Conservation (phyloP, 2,113 vertebrate genomes). For the Toxotes jaculatrix region DNA sequence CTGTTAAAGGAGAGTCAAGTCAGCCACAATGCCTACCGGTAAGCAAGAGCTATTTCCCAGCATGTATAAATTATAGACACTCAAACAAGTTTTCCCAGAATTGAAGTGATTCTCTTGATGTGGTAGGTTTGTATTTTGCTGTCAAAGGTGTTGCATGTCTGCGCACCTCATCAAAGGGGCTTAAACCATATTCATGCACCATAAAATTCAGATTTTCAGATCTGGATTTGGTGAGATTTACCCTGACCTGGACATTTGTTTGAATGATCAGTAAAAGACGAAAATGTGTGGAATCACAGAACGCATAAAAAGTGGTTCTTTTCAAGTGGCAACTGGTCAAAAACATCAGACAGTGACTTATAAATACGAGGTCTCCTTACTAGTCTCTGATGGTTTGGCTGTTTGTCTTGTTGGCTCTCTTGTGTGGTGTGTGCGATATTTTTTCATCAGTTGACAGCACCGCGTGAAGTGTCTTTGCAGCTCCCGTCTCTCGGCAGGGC, state of each 20-base stretch:
- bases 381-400: constrained; percentile 32
- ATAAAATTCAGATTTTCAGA: background rate
- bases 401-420: constrained; percentile 51
- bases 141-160: constrained; percentile 10
- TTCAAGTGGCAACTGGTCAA: constrained; percentile 47
- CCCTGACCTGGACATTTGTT: background rate
- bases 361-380: constrained; percentile 13
- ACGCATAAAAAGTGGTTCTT: background rate
- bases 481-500: constrained; percentile 26
- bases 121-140: background rate
- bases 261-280: background rate
- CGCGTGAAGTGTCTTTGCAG: constrained; percentile 56
- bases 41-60: constrained; percentile 47
- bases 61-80: constrained; percentile 13
- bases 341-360: constrained; percentile 33
- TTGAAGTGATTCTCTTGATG: constrained; percentile 16
- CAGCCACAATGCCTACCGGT: constrained; percentile 81
- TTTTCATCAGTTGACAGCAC: constrained; percentile 58
- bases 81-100: constrained; percentile 4
- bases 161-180: background rate
- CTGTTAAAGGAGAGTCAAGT: constrained; percentile 43
- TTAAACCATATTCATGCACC: background rate
- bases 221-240: background rate
- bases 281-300: background rate
- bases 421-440: constrained; percentile 51